A percentile compares a stretch with the other conserved stretches of the same genome.
These are phyloP conservation scores for Verasper variegatus DNA, from an alignment of 2,113 vertebrate genomes.

Conservation along the genomic window DNA sequence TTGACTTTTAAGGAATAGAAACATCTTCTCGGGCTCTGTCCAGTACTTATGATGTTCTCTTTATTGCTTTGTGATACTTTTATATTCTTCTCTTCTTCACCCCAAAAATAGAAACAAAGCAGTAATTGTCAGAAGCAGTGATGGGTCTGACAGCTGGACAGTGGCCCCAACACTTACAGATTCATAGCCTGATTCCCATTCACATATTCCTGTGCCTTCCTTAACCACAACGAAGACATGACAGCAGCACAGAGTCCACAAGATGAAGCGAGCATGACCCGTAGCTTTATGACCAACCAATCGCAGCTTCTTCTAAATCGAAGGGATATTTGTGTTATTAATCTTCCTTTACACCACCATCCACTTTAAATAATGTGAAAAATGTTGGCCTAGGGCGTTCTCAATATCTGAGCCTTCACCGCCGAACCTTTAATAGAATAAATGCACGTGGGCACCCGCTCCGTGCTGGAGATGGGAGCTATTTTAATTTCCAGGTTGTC, in stretches of 20 bases:
- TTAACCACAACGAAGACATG: neutral
- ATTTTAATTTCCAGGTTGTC: neutral
- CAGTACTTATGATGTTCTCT: neutral
- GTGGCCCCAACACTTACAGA: neutral
- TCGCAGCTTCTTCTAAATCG: neutral
- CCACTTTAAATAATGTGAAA: neutral
- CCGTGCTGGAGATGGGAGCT: neutral
- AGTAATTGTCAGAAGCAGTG: neutral
- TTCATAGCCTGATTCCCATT: neutral
- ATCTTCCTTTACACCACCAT: neutral
- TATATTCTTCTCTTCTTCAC: neutral
- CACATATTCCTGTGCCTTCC: neutral
- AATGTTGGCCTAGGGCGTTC: neutral
- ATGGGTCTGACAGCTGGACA: neutral
- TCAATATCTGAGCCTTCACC: neutral
- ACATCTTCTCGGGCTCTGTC: neutral
- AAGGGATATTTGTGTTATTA: neutral
- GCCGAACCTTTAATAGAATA: neutral
- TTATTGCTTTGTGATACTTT: neutral
- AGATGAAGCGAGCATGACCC: neutral
- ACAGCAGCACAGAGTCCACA: neutral
- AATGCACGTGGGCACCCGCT: neutral
- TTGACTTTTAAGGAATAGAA: neutral
- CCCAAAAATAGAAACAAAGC: neutral
- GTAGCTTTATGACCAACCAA: neutral